These are phyloP conservation scores for Folsomia candida DNA, from an alignment of 2,888 invertebrate species.

Conservation along the genomic window DNA sequence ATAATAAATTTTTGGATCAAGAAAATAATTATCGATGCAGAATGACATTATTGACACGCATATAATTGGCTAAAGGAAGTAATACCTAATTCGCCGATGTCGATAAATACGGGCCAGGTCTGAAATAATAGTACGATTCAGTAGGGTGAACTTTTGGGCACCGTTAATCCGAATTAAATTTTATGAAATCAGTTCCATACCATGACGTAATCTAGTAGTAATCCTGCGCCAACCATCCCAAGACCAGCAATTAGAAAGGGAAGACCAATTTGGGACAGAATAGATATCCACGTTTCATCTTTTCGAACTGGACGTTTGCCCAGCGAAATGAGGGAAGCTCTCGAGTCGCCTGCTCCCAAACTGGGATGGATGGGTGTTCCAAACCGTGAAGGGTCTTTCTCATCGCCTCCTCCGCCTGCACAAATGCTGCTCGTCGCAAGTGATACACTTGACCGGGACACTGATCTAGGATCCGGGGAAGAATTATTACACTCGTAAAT, in stretches of 20 bases:
- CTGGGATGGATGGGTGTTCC: conserved; percentile 25
- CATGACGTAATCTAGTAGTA: conserved; percentile 38
- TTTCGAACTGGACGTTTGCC: conserved; percentile 9
- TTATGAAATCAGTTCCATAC: too few relatives aligned
- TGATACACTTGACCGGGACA: not conserved
- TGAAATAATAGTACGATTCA: conserved; percentile 51
- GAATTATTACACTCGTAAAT: not conserved
- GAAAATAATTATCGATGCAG: too few relatives aligned
- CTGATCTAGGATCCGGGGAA: not conserved
- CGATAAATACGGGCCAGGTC: conserved; percentile 70
- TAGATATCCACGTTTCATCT: conserved; percentile 34
- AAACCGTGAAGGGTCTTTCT: conserved; percentile 32
- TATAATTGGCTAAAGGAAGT: too few relatives aligned
- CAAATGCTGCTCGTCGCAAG: conserved; percentile 25
- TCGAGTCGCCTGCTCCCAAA: conserved; percentile 32
- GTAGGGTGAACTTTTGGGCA: not conserved
- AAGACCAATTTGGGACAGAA: conserved; percentile 33
- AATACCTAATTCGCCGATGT: conserved; percentile 69
- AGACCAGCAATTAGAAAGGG: conserved; percentile 43
- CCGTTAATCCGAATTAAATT: not conserved
- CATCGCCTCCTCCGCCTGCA: conserved; percentile 25
- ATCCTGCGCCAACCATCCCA: conserved; percentile 44
- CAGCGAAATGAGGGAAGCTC: conserved; percentile 37
- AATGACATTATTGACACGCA: too few relatives aligned
- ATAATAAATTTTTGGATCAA: too few relatives aligned